Percentiles rank a stretch among this genome's conserved stretches.
These are phyloP conservation scores for Scopus umbretta DNA, from an alignment of 2,113 vertebrate species.

Conservation along the genomic window DNA sequence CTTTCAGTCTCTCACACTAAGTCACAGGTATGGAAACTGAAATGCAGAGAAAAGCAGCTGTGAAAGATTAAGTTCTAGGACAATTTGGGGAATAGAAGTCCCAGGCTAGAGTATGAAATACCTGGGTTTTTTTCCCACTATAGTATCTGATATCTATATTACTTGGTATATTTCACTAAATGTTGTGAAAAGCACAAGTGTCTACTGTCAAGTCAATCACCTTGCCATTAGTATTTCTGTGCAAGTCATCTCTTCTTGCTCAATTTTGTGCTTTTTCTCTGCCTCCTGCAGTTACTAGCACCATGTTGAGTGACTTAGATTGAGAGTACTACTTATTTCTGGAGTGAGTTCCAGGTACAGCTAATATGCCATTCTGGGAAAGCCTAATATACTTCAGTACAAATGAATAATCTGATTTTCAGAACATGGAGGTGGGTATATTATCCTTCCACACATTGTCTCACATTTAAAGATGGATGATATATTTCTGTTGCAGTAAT, in stretches of 20 bases:
- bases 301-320: not conserved
- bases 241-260: not conserved
- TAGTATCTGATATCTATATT: not conserved
- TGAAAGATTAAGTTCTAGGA: not conserved
- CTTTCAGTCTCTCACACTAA: too few relatives aligned
- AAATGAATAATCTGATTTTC: not conserved
- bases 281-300: not conserved
- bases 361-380: not conserved
- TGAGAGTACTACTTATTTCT: not conserved
- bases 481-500: not conserved
- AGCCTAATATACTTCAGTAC: not conserved
- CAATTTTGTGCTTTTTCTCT: not conserved
- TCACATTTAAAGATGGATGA: not conserved
- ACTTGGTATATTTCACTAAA: not conserved
- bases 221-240: not conserved
- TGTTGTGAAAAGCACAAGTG: not conserved
- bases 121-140: not conserved
- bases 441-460: not conserved
- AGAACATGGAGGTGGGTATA: not conserved
- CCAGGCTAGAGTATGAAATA: not conserved
- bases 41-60: not conserved
- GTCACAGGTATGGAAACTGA: not conserved
- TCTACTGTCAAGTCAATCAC: not conserved
- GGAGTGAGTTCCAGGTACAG: not conserved
- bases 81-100: not conserved